Percentiles rank a stretch among this genome's conserved stretches.
These are phyloP conservation scores for Drosophila biarmipes DNA, from an alignment of 1,140 invertebrate genomes.

Conservation along the genomic window DNA sequence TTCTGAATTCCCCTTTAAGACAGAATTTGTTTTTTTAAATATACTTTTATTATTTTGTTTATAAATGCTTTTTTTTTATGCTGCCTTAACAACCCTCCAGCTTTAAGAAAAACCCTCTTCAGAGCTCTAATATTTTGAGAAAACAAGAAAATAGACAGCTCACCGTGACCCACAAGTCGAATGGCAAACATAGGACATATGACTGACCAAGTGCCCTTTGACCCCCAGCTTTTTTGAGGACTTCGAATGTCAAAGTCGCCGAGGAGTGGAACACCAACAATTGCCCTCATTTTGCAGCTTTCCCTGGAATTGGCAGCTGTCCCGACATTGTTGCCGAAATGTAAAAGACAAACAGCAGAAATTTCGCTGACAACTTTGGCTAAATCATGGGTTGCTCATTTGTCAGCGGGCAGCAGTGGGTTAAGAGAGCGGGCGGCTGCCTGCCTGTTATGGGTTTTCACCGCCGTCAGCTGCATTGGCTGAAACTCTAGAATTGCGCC, in stretches of 20 bases:
- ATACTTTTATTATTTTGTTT: no score
- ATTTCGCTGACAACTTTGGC: slow-evolving; percentile 26
- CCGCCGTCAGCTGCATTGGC: slow-evolving; percentile 3
- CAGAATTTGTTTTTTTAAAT: neutral
- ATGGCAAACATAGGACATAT: slow-evolving; percentile 30
- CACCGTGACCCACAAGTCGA: neutral
- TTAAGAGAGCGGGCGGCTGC: slow-evolving; percentile 4
- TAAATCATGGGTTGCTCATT: slow-evolving; percentile 43
- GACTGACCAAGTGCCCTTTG: slow-evolving; percentile 19
- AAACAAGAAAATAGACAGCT: neutral
- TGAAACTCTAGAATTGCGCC: slow-evolving; percentile 5
- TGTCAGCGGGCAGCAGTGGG: slow-evolving; percentile 22
- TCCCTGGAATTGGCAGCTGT: slow-evolving; percentile 19
- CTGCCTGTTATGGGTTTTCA: slow-evolving; percentile 5
- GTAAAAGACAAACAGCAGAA: slow-evolving; percentile 13
- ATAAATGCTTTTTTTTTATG: no score
- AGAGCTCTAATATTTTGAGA: neutral
- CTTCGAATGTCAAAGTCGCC: slow-evolving; percentile 17
- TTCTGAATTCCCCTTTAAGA: neutral
- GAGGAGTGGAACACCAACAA: slow-evolving; percentile 4
- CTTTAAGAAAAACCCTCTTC: no score
- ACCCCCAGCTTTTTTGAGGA: slow-evolving; percentile 2
- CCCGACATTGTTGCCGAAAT: slow-evolving; percentile 38
- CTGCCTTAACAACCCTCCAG: no score
- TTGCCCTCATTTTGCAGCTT: slow-evolving; percentile 5